Percentiles rank a stretch among this genome's conserved stretches.
These are phyloP conservation scores for Galerucella nymphaeae DNA, from an alignment of 2,888 invertebrate species.

Conservation along the genomic window DNA sequence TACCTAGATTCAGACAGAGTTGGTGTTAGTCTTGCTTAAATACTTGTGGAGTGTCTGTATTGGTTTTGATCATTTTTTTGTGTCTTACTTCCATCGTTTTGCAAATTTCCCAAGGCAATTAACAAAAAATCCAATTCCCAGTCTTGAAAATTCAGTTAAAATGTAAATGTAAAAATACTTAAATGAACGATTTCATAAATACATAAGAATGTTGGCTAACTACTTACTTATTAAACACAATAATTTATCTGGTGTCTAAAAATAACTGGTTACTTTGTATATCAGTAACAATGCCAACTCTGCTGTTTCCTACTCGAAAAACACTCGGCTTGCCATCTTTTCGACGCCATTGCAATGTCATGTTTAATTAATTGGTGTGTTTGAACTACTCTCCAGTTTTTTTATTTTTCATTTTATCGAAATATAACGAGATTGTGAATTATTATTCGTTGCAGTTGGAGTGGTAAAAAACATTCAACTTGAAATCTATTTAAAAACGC, in stretches of 20 bases:
- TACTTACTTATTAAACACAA: too few species aligned
- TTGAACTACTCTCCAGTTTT: not conserved
- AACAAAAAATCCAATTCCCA: too few species aligned
- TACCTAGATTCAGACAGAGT: too few species aligned
- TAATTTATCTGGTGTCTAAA: not conserved
- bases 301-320: not conserved
- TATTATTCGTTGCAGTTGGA: not conserved
- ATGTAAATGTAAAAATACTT: too few species aligned
- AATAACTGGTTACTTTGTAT: not conserved
- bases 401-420: not conserved
- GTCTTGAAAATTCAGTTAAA: too few species aligned
- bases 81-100: too few species aligned
- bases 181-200: too few species aligned
- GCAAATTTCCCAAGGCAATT: too few species aligned
- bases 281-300: not conserved
- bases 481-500: not conserved
- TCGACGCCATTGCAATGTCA: slow-evolving; percentile 4
- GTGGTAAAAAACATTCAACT: not conserved
- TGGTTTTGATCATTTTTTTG: too few species aligned
- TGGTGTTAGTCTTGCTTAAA: too few species aligned
- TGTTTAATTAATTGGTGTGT: not conserved
- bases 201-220: too few species aligned
- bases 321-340: slow-evolving; percentile 6
- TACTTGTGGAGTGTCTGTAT: too few species aligned
- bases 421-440: slow-evolving; percentile 6